Evolutionary conservation across 2,797 vertebrate genomes (phyloP), one percentile per base, ranked within the genome.

Genomic region (Calcarius lapponicus): DNA sequence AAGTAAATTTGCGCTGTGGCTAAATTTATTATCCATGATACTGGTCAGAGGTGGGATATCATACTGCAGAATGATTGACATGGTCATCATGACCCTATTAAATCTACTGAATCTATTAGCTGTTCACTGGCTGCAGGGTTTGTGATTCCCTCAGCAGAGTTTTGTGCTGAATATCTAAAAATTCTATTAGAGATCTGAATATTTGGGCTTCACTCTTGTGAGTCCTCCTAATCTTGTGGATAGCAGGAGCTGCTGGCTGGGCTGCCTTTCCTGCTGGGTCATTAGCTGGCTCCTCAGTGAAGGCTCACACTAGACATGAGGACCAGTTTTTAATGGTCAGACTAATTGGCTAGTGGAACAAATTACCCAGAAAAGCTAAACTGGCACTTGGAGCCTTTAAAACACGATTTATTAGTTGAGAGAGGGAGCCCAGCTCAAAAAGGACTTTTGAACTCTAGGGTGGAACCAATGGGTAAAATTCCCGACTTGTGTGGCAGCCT

Each of bases 81-180:
- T 28, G 67, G 86, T 84, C 78, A 88, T 29, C 60, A 38, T 60
- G 80, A 93, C 72, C 71, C 86, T 84, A 5, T 95, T 88, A 86
- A 71, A 84, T 65, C 65, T 82, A 4, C 34, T 60, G 66, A 86
- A 84, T 69, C 72, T 48, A 34, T 80, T 88, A 93, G 64, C 80
- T 81, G 78, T 80, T 84, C 4, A 0, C 64, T 48, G 65, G 19
- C 50, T n/a, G n/a, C 20, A 2, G 73, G 75, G 58, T 53, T 81
- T 31, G 34, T 47, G 47, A 26, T 86, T 88, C 58, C 66, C 66
- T 88, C 54, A 32, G 54, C 64, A 54, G 83, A 47, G 75, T 84
- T 82, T 70, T 62, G 48, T 91, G 80, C 78, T 85, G 84, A 65
- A 61, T 78, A 54, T 75, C 70, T 86, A 11, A 53, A 90, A 83